Evolutionary conservation across 2,797 vertebrate genomes (phyloP), one percentile per base, ranked within the genome.

Genomic region (Micromesistius poutassou): DNA sequence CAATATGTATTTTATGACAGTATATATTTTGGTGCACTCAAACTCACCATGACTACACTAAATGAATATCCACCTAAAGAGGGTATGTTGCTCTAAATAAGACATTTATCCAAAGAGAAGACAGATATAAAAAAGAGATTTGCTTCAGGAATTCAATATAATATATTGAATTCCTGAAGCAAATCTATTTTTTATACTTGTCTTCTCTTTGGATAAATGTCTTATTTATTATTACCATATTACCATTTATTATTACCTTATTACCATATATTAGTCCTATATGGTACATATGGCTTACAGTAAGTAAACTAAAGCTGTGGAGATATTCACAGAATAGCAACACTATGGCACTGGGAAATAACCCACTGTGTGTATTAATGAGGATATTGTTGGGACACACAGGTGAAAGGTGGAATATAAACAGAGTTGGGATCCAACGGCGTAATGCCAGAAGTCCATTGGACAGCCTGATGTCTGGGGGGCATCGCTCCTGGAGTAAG

Each of bases 401-500:
- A 35, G 33, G 33, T 35, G 33, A 35, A 35, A 7, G 33, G 33
- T 35, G 33, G 1, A 35, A 5, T 7, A 7, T 6, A 35, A 85
- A 82, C 75, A 3, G 36, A 0, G 78, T 9, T 79, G 75, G 77
- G 4, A 82, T 82, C 76, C 36, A 84, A 86, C 82, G 73, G 79
- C 81, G 83, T 75, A 33, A 28, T 46, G 72, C 46, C 71, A 80
- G 79, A 2, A 72, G 2, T 72, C 81, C 77, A 78, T 85, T 86
- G 78, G 9, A 84, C 89, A 81, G 74, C 76, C 80, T 87, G 80
- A 75, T 87, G 85, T 81, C 85, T 81, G 78, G 77, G n/a, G 79
- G 50, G 75, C 28, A 36, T 42, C 12, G 77, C 86, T 78, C 81
- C 7, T 9, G 36, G 9, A 10, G 36, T 38, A 38, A 38, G 36